These are phyloP conservation scores for Porites australiensis DNA, from an alignment of 64 coral and sea anemone genomes.

Conservation along the genomic window DNA sequence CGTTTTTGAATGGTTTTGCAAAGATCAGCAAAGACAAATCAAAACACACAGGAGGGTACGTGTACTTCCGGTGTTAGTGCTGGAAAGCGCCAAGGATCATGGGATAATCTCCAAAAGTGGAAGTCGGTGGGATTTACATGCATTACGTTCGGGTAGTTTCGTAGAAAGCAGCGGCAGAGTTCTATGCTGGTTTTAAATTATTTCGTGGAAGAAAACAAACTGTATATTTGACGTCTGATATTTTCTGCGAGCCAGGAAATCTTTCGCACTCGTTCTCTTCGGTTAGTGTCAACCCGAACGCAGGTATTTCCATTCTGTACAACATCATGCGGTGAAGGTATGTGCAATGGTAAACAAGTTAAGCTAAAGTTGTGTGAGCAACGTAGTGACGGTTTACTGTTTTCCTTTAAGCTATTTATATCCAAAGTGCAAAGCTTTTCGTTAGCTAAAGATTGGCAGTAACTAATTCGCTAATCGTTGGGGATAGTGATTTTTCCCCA, in stretches of 20 bases:
- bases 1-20: too few species aligned
- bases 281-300: not conserved
- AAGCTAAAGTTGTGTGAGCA: not conserved
- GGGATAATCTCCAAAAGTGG: not conserved
- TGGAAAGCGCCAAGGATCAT: not conserved
- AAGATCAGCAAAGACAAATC: too few species aligned
- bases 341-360: not conserved
- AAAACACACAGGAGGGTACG: too few species aligned
- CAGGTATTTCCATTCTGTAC: not conserved
- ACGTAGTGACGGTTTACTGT: not conserved
- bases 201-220: not conserved
- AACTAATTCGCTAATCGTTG: not conserved
- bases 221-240: not conserved
- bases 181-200: not conserved
- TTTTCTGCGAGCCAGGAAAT: not conserved
- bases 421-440: not conserved
- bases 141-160: too few species aligned
- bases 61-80: too few species aligned
- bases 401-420: not conserved
- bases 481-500: not conserved
- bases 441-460: not conserved
- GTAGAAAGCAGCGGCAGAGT: not conserved
- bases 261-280: not conserved
- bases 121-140: too few species aligned
- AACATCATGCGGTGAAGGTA: constrained; percentile 46